Evolutionary conservation across 1,140 invertebrate species (phyloP).

Genomic region (Onthophagus taurus): DNA sequence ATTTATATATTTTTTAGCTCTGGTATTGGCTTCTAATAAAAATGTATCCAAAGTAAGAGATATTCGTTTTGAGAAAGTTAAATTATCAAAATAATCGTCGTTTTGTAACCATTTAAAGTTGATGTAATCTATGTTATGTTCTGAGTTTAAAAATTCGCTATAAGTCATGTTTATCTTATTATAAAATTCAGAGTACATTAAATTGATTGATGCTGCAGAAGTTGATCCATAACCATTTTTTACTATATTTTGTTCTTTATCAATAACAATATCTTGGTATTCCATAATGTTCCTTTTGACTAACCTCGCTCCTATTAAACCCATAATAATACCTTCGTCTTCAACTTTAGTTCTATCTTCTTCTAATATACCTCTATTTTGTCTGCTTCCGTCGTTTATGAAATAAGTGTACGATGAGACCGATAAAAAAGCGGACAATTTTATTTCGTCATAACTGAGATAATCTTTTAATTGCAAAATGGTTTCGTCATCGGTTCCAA

Average conservation of each 20-base stretch:
- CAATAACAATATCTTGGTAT: constrained; percentile 41
- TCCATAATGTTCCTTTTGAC: constrained; percentile 39
- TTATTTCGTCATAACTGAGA: constrained; percentile 28
- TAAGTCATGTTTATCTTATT: constrained; percentile 21
- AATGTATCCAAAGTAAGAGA: constrained; percentile 30
- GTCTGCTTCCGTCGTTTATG: constrained; percentile 24
- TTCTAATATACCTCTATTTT: constrained; percentile 20
- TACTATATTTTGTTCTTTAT: constrained; percentile 36
- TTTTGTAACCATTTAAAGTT: constrained; percentile 13
- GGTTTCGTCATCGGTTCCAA: constrained; percentile 39
- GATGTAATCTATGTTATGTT: constrained; percentile 3
- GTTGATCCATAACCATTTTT: constrained; percentile 37
- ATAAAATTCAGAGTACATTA: constrained; percentile 28
- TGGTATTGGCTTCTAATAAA: constrained; percentile 30
- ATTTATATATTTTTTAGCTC: constrained; percentile 22
- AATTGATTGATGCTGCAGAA: constrained; percentile 35
- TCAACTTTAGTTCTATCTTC: constrained; percentile 16
- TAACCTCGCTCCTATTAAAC: constrained; percentile 40
- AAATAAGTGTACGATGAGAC: constrained; percentile 26
- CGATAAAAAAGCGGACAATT: constrained; percentile 27
- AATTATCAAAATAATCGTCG: constrained; percentile 27
- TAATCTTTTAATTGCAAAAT: constrained; percentile 30
- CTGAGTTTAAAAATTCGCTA: constrained; percentile 13
- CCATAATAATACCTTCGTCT: constrained; percentile 29
- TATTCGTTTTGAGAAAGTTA: constrained; percentile 29